Base-by-base conservation (phyloP, 92 coral and sea anemone species). In the Meandrina meandrites region DNA sequence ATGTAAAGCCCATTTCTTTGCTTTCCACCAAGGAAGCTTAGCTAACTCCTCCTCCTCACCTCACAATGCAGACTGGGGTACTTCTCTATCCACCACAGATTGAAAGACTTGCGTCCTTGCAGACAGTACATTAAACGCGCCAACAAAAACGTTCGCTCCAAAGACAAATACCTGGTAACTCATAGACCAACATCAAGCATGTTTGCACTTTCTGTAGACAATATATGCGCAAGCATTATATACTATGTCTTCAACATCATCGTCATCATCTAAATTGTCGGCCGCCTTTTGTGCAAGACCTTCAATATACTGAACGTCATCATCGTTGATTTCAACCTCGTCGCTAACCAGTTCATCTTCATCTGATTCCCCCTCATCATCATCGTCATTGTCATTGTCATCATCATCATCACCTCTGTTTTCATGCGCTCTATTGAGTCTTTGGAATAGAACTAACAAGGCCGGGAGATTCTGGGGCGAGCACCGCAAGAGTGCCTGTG, bases 341-440 rank as follows among this genome's bases (percentile, higher is more conserved):
- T 97, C 99, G 66, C 99, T 97, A 76, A 92, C 98, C n/a, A 97
- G 92, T 76, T 97, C 98, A 75, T 92, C 98, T 89, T 96, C 94
- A 42, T 92, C 98, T 18, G 79, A 82, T 16, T 84, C 88, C 1
- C 92, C 94, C 27, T 64, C 95, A 15, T 92, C 93, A 18, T 91
- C 94, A 45, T 89, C 95, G 19, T 92, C 98, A 22, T 89, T 90
- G 21, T 81, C 93, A n/a, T n/a, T n/a, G n/a, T n/a, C n/a, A 48
- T 89, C 98, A 18, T 88, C 93, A 21, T 90, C 93, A 15, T 74
- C 89, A 62, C 90, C 97, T 21, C 84, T 91, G 37, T 32, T 88
- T 79, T 97, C 99, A 89, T 97, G 95, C 1, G 98, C 95, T 56
- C 99, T 93, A 68, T 93, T 93, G 78, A 97, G 96, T 64, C 99